Evolutionary conservation across 30 jellyfish, hydroid and myxozoan genomes (phyloP).

Genomic region (Mastigias papua): DNA sequence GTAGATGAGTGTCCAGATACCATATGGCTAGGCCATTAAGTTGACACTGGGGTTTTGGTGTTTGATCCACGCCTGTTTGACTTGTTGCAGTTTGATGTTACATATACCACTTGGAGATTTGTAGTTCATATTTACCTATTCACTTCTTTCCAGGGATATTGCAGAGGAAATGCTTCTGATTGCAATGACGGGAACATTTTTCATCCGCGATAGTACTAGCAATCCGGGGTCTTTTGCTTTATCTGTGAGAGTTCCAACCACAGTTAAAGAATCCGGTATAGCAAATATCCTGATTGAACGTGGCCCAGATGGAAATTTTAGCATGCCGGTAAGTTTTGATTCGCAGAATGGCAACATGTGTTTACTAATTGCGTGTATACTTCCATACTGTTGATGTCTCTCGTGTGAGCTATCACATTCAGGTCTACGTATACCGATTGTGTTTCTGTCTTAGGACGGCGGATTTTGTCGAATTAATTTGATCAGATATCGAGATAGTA

Average conservation of each 20-base stretch:
- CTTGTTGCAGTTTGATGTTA: not conserved
- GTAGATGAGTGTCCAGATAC: too few relatives aligned
- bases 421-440: too few relatives aligned
- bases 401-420: too few relatives aligned
- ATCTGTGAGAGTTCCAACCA: conserved; percentile 67
- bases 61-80: not conserved
- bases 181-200: conserved; percentile 74
- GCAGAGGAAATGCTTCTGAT: conserved; percentile 70
- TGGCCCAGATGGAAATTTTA: conserved; percentile 37
- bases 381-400: too few relatives aligned
- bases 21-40: not conserved
- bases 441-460: too few relatives aligned
- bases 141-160: conserved; percentile 60
- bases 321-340: conserved; percentile 53
- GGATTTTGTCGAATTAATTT: too few relatives aligned
- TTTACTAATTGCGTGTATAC: too few relatives aligned
- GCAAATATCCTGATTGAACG: conserved; percentile 71
- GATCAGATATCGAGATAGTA: too few relatives aligned
- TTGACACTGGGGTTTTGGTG: not conserved
- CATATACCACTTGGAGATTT: not conserved
- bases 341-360: too few relatives aligned
- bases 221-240: conserved; percentile 82
- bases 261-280: conserved; percentile 54
- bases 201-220: conserved; percentile 88
- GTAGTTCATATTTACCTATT: not conserved